Percentiles rank a stretch among this genome's conserved stretches.
These are phyloP conservation scores for Dysidea cf. avara DNA, from an alignment of 37 sponge, comb jelly and placozoan genomes.

Conservation along the genomic window DNA sequence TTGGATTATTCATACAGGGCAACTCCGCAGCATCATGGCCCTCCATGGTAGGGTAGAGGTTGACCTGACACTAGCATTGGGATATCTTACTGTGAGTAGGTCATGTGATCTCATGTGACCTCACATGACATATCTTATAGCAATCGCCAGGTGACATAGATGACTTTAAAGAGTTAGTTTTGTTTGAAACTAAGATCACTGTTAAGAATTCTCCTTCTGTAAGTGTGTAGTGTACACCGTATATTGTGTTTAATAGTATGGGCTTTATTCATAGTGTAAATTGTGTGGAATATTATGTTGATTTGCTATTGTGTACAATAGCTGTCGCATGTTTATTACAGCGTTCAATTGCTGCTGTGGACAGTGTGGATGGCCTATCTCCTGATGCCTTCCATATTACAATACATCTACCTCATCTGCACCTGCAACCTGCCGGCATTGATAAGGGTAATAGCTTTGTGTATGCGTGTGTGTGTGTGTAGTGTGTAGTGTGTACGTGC, in stretches of 20 bases:
- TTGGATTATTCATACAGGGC: too few species aligned
- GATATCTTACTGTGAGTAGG: constrained; percentile 40
- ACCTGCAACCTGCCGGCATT: constrained; percentile 73
- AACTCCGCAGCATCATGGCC: constrained; percentile 33
- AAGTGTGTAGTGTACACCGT: too few species aligned
- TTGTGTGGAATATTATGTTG: too few species aligned
- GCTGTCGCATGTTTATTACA: too few species aligned
- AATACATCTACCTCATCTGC: constrained; percentile 64
- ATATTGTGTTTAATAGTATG: too few species aligned
- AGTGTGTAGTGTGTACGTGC: too few species aligned
- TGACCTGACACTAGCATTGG: constrained; percentile 59
- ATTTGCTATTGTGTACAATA: too few species aligned
- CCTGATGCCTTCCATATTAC: constrained; percentile 65
- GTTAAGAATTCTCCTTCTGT: constrained; percentile 59
- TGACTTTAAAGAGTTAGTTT: constrained; percentile 66
- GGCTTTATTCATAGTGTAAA: too few species aligned
- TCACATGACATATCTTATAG: background rate
- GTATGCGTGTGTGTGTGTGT: too few species aligned
- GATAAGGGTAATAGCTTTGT: constrained; percentile 64
- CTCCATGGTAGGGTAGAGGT: constrained; percentile 66
- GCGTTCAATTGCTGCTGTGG: too few species aligned
- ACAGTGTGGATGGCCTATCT: background rate
- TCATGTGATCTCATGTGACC: background rate
- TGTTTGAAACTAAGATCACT: constrained; percentile 58
- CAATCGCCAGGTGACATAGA: constrained; percentile 40